Percentiles rank a stretch among this genome's conserved stretches.
These are phyloP conservation scores for Hypocryptadius cinnamomeus DNA, from an alignment of 2,113 vertebrate species.

Conservation along the genomic window DNA sequence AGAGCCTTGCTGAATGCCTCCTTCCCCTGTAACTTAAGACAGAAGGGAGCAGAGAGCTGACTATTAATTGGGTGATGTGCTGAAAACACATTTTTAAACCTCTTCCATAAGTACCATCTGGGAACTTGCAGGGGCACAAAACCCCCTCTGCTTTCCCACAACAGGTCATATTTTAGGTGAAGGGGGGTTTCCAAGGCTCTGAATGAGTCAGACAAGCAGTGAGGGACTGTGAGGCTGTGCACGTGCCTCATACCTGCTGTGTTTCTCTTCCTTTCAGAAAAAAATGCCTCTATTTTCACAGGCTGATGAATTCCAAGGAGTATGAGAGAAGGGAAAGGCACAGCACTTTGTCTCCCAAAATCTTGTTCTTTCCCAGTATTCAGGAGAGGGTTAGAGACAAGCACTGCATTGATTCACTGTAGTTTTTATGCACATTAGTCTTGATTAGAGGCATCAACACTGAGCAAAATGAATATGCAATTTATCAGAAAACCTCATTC, in stretches of 20 bases:
- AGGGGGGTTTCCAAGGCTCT: background rate
- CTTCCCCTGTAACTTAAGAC: background rate
- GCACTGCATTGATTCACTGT: background rate
- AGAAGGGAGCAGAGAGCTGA: background rate
- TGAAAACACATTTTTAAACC: background rate
- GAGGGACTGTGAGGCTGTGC: background rate
- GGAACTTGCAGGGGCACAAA: background rate
- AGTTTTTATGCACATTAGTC: background rate
- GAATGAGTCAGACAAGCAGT: background rate
- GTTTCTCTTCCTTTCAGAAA: background rate
- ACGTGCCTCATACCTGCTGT: background rate
- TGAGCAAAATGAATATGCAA: background rate
- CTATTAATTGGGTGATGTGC: background rate
- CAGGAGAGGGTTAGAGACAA: background rate
- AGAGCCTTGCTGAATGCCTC: background rate
- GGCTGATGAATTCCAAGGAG: background rate
- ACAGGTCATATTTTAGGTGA: background rate
- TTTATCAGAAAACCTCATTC: background rate
- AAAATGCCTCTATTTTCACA: background rate
- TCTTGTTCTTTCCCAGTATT: background rate
- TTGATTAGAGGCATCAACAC: background rate
- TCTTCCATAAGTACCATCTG: background rate
- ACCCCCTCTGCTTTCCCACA: background rate
- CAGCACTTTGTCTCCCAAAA: background rate
- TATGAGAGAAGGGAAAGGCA: background rate